Evolutionary conservation across 2,888 invertebrate species (phyloP).

Genomic region (Drosophila affinis): DNA sequence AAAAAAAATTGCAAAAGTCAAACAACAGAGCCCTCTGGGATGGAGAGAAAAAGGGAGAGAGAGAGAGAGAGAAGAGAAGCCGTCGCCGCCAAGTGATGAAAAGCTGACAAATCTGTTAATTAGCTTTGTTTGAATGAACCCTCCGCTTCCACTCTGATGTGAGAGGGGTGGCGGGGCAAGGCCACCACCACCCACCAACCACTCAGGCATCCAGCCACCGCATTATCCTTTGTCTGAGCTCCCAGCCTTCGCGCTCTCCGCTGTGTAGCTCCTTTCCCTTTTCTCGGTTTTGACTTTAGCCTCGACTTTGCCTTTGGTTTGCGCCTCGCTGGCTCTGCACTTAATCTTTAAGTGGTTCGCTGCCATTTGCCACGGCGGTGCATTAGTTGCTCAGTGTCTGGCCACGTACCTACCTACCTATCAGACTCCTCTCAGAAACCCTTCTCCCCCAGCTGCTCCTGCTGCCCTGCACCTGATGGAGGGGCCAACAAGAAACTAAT

Average conservation of each 20-base stretch:
- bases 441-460: neutral
- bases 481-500: constrained; percentile 59
- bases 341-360: constrained; percentile 77
- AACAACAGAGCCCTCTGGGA: constrained; percentile 66
- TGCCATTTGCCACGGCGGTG: constrained; percentile 64
- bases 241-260: constrained; percentile 9
- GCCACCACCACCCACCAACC: constrained; percentile 11
- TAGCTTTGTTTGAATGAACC: constrained; percentile 76
- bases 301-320: constrained; percentile 44
- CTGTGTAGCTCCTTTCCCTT: constrained; percentile 3
- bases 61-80: constrained; percentile 24
- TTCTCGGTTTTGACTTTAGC: constrained; percentile 15
- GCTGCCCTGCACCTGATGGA: constrained; percentile 10
- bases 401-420: neutral
- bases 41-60: constrained; percentile 12
- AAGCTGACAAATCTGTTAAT: constrained; percentile 81
- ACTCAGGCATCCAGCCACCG: constrained; percentile 3
- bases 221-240: constrained; percentile 38
- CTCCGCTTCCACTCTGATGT: constrained; percentile 1
- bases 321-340: constrained; percentile 74
- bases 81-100: constrained; percentile 66
- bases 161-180: constrained; percentile 13
- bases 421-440: constrained; percentile 14
- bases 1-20: constrained; percentile 74
- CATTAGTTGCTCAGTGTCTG: constrained; percentile 51